phyloP scores from a whole-genome alignment of 2,888 invertebrate species.

The Sipha maydis region DNA sequence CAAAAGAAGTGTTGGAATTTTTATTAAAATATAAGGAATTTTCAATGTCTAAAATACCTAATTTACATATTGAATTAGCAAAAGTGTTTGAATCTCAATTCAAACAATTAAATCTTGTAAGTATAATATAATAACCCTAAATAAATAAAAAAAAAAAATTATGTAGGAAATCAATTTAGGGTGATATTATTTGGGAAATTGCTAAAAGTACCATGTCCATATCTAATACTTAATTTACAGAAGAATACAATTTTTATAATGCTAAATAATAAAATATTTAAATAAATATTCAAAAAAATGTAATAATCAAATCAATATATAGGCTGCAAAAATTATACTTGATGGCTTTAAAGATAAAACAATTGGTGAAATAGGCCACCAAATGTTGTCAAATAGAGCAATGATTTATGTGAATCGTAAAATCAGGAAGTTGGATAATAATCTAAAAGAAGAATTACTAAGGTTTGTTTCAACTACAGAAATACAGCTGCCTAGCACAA shows the following conservation, averaged over 20 bases:
- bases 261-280: neutral
- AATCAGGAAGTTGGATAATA: conserved; percentile 66
- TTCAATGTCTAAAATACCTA: conserved; percentile 69
- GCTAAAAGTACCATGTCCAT: neutral
- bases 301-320: conserved; percentile 61
- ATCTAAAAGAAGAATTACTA: conserved; percentile 66
- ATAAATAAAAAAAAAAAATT: neutral
- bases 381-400: conserved; percentile 68
- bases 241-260: neutral
- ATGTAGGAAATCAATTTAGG: neutral
- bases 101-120: conserved; percentile 65
- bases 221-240: too few species aligned
- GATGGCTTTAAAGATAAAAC: conserved; percentile 68
- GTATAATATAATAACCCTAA: conserved; percentile 29
- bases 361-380: conserved; percentile 66
- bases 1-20: conserved; percentile 70
- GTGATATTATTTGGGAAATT: neutral
- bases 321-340: conserved; percentile 70
- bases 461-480: conserved; percentile 66
- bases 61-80: conserved; percentile 74
- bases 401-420: conserved; percentile 67
- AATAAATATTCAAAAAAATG: neutral
- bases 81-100: conserved; percentile 73
- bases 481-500: conserved; percentile 67
- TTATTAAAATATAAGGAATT: conserved; percentile 71